Percentiles rank a stretch among this genome's conserved stretches.
Evolutionary conservation across 2,797 vertebrate genomes (phyloP).

Genomic region (Protosalanx chinensis): DNA sequence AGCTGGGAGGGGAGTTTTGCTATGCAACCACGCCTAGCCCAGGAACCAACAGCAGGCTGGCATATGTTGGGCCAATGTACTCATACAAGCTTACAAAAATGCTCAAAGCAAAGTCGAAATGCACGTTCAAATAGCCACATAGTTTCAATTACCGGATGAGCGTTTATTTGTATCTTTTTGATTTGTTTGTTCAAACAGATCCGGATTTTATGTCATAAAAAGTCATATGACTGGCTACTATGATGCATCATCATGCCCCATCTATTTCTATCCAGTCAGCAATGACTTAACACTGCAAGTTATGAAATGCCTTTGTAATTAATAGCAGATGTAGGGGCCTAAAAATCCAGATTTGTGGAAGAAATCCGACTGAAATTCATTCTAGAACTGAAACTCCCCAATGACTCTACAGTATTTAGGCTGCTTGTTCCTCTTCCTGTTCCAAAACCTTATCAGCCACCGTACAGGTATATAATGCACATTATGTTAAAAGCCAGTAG

Average conservation of each 20-base stretch:
- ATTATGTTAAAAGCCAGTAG: neutral
- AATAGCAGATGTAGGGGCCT: slow-evolving; percentile 9
- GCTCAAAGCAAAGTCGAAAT: no score
- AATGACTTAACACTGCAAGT: neutral
- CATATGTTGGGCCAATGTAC: slow-evolving; percentile 10
- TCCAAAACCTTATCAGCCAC: neutral
- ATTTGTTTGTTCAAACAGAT: neutral
- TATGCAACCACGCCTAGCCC: slow-evolving; percentile 47
- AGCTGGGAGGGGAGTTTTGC: slow-evolving; percentile 41
- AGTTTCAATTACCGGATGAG: neutral
- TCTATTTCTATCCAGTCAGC: neutral
- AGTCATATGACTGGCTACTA: neutral
- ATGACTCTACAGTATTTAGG: neutral
- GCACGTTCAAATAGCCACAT: no score
- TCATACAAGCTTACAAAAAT: neutral
- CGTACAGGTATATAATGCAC: slow-evolving; percentile 5
- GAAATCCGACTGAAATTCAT: neutral
- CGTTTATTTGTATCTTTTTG: neutral
- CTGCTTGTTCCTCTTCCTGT: neutral
- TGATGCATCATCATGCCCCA: neutral
- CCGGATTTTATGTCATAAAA: neutral
- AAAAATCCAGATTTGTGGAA: neutral
- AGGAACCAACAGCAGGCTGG: slow-evolving; percentile 15
- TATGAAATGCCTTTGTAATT: neutral
- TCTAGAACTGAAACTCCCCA: neutral